phyloP scores from a whole-genome alignment of 2,888 invertebrate genomes.

The Chirona hameri region DNA sequence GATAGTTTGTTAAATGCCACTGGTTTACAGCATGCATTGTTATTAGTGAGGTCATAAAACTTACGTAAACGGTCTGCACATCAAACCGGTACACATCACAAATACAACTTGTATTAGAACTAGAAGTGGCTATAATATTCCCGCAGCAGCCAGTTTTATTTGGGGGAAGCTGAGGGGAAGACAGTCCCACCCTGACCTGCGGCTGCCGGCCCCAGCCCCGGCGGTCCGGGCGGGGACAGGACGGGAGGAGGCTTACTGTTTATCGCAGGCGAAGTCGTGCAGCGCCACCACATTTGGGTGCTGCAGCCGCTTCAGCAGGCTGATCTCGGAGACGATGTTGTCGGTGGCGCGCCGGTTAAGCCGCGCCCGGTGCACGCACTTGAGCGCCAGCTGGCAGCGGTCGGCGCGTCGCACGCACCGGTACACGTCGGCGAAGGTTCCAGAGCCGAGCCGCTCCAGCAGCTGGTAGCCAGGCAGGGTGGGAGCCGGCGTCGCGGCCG shows the following conservation, averaged over 20 bases:
- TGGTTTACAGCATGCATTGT: no score
- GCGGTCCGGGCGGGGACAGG: no score
- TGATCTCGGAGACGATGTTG: conserved; percentile 77
- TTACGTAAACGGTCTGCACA: no score
- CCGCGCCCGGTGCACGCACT: conserved; percentile 70
- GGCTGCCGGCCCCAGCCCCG: no score
- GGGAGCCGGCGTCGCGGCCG: conserved; percentile 67
- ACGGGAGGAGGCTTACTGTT: conserved; percentile 41
- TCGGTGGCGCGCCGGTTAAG: conserved; percentile 70
- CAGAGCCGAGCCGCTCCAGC: conserved; percentile 70
- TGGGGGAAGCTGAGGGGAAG: no score
- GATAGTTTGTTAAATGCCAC: no score
- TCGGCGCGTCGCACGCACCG: conserved; percentile 68
- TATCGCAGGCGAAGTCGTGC: conserved; percentile 75
- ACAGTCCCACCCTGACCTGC: no score
- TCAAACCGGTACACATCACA: no score
- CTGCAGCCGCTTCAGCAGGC: conserved; percentile 68
- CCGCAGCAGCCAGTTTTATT: no score
- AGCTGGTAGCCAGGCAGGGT: conserved; percentile 65
- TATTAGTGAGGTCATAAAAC: no score
- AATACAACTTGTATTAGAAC: no score
- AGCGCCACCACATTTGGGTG: conserved; percentile 79
- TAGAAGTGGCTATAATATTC: no score
- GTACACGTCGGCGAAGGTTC: conserved; percentile 79
- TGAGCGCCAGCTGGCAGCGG: conserved; percentile 70